A percentile compares a stretch with the other conserved stretches of the same genome.
phyloP scores from a whole-genome alignment of 2,113 vertebrate species.

The Rhabdornis inornatus region DNA sequence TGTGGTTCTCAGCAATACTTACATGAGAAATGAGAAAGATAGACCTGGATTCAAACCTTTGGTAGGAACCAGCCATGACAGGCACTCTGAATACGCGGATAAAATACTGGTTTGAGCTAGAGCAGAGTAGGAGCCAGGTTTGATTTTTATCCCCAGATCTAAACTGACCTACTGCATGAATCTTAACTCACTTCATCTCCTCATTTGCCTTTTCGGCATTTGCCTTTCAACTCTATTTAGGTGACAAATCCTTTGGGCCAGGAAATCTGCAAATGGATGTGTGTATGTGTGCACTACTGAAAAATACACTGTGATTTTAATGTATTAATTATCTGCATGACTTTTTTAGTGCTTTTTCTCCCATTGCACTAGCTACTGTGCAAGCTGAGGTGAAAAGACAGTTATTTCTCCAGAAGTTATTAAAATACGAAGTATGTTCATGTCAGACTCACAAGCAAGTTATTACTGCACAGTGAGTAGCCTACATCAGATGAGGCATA shows the following conservation, averaged over 20 bases:
- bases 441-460: constrained; percentile 39
- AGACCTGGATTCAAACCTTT: neutral
- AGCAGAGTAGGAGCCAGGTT: neutral
- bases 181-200: neutral
- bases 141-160: constrained; percentile 8
- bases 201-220: neutral
- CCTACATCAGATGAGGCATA: neutral
- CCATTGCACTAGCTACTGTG: neutral
- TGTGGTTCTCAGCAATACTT: neutral
- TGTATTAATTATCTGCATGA: constrained; percentile 2
- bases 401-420: constrained; percentile 36
- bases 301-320: constrained; percentile 1
- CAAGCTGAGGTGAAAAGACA: neutral
- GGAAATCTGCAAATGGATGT: neutral
- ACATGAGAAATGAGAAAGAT: neutral
- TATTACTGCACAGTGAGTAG: constrained; percentile 28
- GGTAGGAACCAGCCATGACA: neutral
- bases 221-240: neutral
- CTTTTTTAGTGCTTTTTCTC: constrained; percentile 9
- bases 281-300: neutral
- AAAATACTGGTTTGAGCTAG: neutral
- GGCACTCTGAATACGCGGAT: neutral
- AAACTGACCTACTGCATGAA: neutral
- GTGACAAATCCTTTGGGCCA: neutral
- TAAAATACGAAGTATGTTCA: constrained; percentile 42